Percentiles rank a stretch among this genome's conserved stretches.
These are phyloP conservation scores for Chaetodon trifascialis DNA, from an alignment of 2,113 vertebrate species.

Conservation along the genomic window DNA sequence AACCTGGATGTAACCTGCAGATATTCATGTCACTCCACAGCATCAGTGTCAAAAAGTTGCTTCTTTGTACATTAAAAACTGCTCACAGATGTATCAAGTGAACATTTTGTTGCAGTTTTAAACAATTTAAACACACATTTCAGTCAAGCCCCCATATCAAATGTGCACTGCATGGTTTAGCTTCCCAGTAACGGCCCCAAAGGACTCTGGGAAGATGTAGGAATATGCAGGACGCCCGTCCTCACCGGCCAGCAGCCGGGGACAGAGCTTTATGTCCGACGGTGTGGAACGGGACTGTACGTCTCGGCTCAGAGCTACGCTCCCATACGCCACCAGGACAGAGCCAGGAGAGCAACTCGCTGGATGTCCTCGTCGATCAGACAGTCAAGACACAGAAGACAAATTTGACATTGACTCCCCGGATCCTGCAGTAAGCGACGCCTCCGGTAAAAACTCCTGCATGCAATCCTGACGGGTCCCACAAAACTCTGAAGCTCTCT, in stretches of 20 bases:
- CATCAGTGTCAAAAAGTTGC: no score
- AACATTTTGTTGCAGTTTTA: no score
- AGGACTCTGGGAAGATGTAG: slow-evolving; percentile 77
- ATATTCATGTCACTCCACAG: no score
- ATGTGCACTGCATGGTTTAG: slow-evolving; percentile 82
- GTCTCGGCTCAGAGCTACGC: slow-evolving; percentile 76
- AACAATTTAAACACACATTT: background rate
- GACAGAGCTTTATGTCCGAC: slow-evolving; percentile 77
- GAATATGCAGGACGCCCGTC: slow-evolving; percentile 82
- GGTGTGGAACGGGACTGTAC: slow-evolving; percentile 81
- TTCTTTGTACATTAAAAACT: no score
- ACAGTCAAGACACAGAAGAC: background rate
- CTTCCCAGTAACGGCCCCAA: slow-evolving; percentile 75
- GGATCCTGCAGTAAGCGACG: no score
- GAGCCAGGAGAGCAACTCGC: slow-evolving; percentile 81
- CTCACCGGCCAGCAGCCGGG: slow-evolving; percentile 67
- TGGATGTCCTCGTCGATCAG: slow-evolving; percentile 70
- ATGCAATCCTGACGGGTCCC: no score
- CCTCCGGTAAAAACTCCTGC: no score
- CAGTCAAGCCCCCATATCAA: background rate
- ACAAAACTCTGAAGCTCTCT: no score
- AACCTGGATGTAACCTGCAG: no score
- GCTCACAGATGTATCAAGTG: no score
- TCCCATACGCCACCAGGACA: slow-evolving; percentile 85
- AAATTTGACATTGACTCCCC: no score